Conservation (phyloP, 2,113 vertebrate genomes). For the Dipodomys stephensi region DNA sequence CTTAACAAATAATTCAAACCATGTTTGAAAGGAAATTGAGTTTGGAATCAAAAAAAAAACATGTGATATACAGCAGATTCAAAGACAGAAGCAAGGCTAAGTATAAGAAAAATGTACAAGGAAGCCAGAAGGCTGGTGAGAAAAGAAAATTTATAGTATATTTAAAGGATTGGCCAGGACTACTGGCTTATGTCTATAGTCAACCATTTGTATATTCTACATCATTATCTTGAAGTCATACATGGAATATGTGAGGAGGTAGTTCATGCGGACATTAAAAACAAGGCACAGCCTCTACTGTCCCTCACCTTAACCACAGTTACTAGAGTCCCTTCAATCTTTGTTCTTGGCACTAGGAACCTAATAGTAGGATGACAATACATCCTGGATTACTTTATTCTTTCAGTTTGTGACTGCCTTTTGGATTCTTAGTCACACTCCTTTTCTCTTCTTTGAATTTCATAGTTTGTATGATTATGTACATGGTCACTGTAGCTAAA, state of each 20-base stretch:
- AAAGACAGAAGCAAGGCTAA: neutral
- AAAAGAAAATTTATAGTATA: neutral
- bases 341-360: neutral
- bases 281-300: neutral
- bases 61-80: neutral
- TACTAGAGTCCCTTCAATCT: neutral
- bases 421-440: neutral
- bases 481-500: neutral
- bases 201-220: neutral
- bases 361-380: neutral
- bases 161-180: neutral
- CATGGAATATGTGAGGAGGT: neutral
- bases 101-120: neutral
- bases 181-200: neutral
- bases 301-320: neutral
- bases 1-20: neutral
- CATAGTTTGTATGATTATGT: neutral
- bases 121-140: neutral
- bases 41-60: neutral
- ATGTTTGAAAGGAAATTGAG: neutral
- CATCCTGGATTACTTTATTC: neutral
- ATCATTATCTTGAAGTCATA: neutral
- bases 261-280: neutral
- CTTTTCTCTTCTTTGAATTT: neutral
- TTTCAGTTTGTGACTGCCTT: neutral